Conservation (phyloP, 1,140 invertebrate species). For the Bombus fervidus region DNA sequence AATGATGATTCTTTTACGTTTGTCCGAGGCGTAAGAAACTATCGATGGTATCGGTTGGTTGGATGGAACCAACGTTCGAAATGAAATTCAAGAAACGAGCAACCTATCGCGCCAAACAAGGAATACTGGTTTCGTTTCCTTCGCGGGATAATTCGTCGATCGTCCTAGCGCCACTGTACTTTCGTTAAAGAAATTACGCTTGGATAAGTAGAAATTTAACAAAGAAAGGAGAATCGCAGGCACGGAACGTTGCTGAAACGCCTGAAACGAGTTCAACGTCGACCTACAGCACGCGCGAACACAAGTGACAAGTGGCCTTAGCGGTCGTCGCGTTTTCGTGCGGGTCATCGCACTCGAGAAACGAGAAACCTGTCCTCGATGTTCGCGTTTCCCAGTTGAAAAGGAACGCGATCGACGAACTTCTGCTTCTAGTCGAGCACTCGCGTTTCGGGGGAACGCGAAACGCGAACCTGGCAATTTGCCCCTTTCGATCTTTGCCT, state of each 20-base stretch:
- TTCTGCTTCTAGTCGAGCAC: not conserved
- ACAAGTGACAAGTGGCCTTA: constrained; percentile 4
- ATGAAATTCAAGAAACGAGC: no score
- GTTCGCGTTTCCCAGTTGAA: not conserved
- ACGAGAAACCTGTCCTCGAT: constrained; percentile 12
- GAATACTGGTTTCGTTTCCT: no score
- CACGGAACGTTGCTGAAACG: no score
- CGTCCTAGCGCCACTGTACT: no score
- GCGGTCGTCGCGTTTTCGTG: constrained; percentile 5
- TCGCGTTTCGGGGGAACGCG: not conserved
- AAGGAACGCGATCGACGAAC: not conserved
- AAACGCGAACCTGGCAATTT: not conserved
- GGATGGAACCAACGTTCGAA: no score
- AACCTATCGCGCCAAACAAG: no score
- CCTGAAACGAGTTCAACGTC: not conserved
- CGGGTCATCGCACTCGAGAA: constrained; percentile 23
- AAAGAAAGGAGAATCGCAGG: not conserved
- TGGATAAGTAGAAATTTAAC: not conserved
- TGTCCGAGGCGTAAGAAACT: no score
- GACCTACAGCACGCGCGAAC: not conserved
- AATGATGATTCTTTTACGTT: no score
- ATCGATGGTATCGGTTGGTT: no score
- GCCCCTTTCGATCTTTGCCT: not conserved
- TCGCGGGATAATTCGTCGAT: no score
- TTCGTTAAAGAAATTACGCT: not conserved